Evolutionary conservation across 2,888 invertebrate species (phyloP).

Genomic region (Ganaspis brasiliensis): DNA sequence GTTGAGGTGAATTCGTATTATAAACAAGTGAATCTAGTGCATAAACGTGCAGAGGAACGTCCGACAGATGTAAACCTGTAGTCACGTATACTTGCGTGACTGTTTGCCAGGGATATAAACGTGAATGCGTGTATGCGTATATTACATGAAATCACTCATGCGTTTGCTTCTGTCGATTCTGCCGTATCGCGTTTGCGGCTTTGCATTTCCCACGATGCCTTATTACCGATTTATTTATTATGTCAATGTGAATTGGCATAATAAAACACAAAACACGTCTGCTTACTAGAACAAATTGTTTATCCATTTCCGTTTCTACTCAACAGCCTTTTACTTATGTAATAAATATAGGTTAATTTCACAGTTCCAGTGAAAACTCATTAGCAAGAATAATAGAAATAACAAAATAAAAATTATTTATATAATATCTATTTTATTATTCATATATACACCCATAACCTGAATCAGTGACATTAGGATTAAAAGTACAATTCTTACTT

Average conservation of each 20-base stretch:
- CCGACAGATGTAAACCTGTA: neutral
- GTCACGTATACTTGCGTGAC: conserved; percentile 30
- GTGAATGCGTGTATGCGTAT: conserved; percentile 16
- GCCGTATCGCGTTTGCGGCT: conserved; percentile 29
- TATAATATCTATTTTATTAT: too few relatives aligned
- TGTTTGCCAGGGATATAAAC: conserved; percentile 3
- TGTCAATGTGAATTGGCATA: conserved; percentile 5
- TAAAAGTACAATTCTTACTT: too few relatives aligned
- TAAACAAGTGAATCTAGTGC: conserved; percentile 1
- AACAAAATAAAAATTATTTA: too few relatives aligned
- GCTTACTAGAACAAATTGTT: conserved; percentile 15
- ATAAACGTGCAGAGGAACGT: conserved; percentile 2
- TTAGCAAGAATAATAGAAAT: too few relatives aligned
- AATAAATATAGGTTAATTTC: conserved; percentile 5
- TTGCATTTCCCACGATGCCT: conserved; percentile 32
- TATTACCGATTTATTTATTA: conserved; percentile 30
- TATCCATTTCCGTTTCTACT: conserved; percentile 11
- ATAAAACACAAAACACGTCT: conserved; percentile 21
- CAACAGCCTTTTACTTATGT: neutral
- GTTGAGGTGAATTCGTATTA: neutral
- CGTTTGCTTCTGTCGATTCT: conserved; percentile 22
- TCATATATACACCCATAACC: too few relatives aligned
- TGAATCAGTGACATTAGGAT: too few relatives aligned
- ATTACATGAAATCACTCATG: conserved; percentile 31
- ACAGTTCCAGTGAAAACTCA: neutral